Conservation (phyloP, 2,113 vertebrate species). For the Neomonachus schauinslandi region DNA sequence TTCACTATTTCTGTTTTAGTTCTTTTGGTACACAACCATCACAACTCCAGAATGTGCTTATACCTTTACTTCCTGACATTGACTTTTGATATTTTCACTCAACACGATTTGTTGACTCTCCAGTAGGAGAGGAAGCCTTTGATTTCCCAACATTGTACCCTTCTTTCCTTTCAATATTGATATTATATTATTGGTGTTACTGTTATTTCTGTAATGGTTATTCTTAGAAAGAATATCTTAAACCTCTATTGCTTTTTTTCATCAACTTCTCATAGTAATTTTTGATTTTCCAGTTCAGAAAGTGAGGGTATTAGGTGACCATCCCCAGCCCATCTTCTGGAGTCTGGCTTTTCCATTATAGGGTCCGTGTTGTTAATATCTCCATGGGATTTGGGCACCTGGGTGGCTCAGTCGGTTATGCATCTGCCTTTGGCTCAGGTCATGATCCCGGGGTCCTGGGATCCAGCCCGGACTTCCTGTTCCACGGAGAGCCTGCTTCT, state of each 20-base stretch:
- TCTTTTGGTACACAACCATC: background rate
- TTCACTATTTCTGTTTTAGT: background rate
- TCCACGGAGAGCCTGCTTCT: background rate
- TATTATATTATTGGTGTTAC: background rate
- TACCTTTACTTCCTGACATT: background rate
- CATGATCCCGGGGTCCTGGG: background rate
- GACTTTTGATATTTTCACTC: background rate
- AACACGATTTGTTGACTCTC: background rate
- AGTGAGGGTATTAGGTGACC: background rate
- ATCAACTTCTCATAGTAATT: background rate
- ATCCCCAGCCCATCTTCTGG: background rate
- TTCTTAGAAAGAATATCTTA: background rate
- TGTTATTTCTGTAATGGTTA: background rate
- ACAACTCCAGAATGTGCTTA: background rate
- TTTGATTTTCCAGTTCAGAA: background rate
- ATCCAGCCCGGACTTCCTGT: background rate
- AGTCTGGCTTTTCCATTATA: background rate
- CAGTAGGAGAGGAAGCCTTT: background rate
- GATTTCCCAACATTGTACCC: background rate
- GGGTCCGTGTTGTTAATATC: background rate
- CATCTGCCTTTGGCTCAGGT: background rate
- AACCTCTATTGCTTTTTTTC: background rate
- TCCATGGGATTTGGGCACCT: background rate
- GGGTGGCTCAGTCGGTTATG: background rate
- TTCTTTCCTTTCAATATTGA: background rate